A percentile compares a stretch with the other conserved stretches of the same genome.
phyloP scores from a whole-genome alignment of 2,797 vertebrate genomes.

The Gadopsis bispinosus region DNA sequence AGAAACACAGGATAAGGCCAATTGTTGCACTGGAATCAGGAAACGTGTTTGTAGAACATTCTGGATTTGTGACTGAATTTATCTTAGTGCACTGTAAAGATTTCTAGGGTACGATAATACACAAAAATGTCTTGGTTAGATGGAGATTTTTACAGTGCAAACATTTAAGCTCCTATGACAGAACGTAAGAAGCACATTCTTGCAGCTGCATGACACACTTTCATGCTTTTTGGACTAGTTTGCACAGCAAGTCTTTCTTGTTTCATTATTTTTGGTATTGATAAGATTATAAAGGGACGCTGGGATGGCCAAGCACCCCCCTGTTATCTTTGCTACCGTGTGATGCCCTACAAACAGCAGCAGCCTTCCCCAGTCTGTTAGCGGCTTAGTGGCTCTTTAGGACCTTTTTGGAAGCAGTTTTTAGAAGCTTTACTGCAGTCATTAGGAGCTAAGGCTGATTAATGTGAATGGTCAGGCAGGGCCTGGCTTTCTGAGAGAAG shows the following conservation, averaged over 20 bases:
- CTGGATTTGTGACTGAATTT: background rate
- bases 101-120: background rate
- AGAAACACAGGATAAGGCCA: background rate
- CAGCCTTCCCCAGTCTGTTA: conserved; percentile 64
- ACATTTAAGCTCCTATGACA: background rate
- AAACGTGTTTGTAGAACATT: background rate
- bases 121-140: background rate
- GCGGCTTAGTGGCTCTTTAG: conserved; percentile 83
- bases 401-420: conserved; percentile 81
- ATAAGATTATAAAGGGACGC: conserved; percentile 40
- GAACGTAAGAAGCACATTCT: background rate
- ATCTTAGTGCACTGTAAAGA: no score
- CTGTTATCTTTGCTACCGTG: conserved; percentile 39
- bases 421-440: conserved; percentile 90
- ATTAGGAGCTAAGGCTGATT: conserved; percentile 94
- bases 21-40: background rate
- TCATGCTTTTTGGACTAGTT: background rate
- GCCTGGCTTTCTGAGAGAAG: conserved; percentile 83
- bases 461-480: conserved; percentile 95
- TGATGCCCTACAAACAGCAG: conserved; percentile 51
- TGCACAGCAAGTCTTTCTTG: background rate
- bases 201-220: background rate
- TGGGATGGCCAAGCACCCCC: conserved; percentile 46
- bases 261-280: conserved; percentile 2
- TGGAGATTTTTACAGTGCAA: conserved; percentile 5